Conservation (phyloP, 2,888 invertebrate species). For the Yponomeuta sedellus region DNA sequence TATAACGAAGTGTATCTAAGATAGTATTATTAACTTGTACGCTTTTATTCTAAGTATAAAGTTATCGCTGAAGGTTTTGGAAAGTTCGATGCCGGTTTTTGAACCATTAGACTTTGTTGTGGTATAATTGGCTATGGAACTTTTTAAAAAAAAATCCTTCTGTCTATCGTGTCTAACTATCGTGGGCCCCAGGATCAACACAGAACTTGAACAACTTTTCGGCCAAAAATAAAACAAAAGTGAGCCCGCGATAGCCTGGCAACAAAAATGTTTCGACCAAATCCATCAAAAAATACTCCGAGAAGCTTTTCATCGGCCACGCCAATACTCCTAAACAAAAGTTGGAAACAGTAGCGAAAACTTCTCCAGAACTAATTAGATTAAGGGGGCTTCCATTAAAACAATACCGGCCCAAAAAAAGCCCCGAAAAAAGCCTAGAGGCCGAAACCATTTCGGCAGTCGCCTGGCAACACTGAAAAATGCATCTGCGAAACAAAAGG, state of each 20-base stretch:
- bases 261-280: neutral
- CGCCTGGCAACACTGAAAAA: slow-evolving; percentile 66
- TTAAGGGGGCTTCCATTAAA: slow-evolving; percentile 12
- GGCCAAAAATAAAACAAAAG: neutral
- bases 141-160: too few relatives aligned
- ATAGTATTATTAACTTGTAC: too few relatives aligned
- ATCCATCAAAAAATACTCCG: neutral
- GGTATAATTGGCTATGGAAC: too few relatives aligned
- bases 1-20: too few relatives aligned
- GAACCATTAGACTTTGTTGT: too few relatives aligned
- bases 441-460: slow-evolving; percentile 21
- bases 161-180: too few relatives aligned
- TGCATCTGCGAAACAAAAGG: slow-evolving; percentile 70
- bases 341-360: neutral
- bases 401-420: slow-evolving; percentile 6
- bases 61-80: too few relatives aligned
- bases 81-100: too few relatives aligned
- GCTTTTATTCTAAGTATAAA: too few relatives aligned
- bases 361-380: slow-evolving; percentile 3
- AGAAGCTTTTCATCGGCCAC: neutral
- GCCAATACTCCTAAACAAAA: neutral
- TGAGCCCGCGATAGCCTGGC: neutral
- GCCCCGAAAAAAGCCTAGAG: slow-evolving; percentile 6
- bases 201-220: neutral
- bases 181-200: neutral